phyloP scores from a whole-genome alignment of 1,140 invertebrate genomes.

The Galleria mellonella region DNA sequence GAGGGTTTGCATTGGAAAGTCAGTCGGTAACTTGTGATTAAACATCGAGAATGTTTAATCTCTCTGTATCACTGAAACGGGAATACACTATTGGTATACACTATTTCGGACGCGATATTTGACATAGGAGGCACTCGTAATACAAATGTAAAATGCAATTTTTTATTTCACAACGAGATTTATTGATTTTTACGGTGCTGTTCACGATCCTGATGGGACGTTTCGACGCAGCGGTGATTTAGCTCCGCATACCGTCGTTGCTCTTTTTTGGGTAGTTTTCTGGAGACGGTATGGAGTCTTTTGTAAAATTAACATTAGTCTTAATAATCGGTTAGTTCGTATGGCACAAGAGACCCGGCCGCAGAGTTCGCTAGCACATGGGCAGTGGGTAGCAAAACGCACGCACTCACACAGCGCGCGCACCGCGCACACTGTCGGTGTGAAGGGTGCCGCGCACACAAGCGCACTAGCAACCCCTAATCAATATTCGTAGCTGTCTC shows the following conservation, averaged over 20 bases:
- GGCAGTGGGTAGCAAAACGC: slow-evolving; percentile 12
- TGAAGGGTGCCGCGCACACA: slow-evolving; percentile 43
- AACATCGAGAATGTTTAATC: slow-evolving; percentile 57
- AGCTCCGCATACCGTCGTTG: too few species aligned
- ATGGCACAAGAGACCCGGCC: slow-evolving; percentile 27
- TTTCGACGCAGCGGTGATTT: neutral
- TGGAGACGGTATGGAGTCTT: neutral
- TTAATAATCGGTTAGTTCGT: slow-evolving; percentile 27
- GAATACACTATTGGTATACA: slow-evolving; percentile 48
- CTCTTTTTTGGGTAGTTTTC: slow-evolving; percentile 8
- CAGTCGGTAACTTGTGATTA: slow-evolving; percentile 70
- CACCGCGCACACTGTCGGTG: slow-evolving; percentile 19
- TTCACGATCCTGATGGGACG: slow-evolving; percentile 9
- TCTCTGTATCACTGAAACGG: slow-evolving; percentile 48
- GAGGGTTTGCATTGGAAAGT: slow-evolving; percentile 87
- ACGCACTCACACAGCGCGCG: slow-evolving; percentile 29
- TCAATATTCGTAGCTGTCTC: slow-evolving; percentile 62
- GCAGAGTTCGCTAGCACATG: slow-evolving; percentile 40
- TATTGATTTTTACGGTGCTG: slow-evolving; percentile 61
- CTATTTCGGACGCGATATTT: slow-evolving; percentile 24
- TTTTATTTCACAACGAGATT: slow-evolving; percentile 34
- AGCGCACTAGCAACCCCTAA: slow-evolving; percentile 47
- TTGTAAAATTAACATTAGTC: slow-evolving; percentile 22
- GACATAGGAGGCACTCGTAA: slow-evolving; percentile 26
- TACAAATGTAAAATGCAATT: slow-evolving; percentile 36